Conservation (phyloP, 2,113 vertebrate genomes). For the Myxocyprinus asiaticus region DNA sequence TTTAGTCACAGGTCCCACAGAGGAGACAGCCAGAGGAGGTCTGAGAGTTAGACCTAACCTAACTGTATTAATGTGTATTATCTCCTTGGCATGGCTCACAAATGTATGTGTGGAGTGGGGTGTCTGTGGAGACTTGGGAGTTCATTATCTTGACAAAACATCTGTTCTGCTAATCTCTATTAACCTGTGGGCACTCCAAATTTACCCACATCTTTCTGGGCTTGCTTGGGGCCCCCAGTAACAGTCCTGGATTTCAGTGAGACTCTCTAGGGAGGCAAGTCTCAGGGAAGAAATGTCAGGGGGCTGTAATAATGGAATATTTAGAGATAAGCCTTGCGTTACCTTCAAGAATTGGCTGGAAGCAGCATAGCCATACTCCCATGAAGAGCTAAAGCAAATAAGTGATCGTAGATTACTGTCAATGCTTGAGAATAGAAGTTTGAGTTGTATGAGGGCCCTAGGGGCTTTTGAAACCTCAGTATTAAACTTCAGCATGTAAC, state of each 20-base stretch:
- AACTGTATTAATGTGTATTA: constrained; percentile 41
- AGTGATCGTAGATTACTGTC: constrained; percentile 6
- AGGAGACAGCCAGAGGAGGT: constrained; percentile 37
- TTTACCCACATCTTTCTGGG: constrained; percentile 44
- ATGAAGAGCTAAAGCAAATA: neutral
- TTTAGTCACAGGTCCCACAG: constrained; percentile 65
- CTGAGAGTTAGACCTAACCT: constrained; percentile 55
- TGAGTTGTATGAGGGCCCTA: neutral
- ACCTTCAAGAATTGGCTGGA: neutral
- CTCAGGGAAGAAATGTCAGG: constrained; percentile 17
- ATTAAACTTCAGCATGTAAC: no score
- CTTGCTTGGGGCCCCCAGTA: neutral
- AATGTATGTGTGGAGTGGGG: constrained; percentile 30
- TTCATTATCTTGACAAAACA: constrained; percentile 64
- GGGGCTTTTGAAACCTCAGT: neutral
- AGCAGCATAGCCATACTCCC: no score
- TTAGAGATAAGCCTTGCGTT: constrained; percentile 12
- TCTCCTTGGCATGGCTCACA: neutral
- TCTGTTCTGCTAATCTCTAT: constrained; percentile 61
- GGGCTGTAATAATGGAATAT: neutral
- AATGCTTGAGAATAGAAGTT: neutral
- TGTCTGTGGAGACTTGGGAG: neutral
- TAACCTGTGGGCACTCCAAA: constrained; percentile 54
- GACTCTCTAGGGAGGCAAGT: neutral
- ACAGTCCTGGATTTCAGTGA: neutral